Evolutionary conservation across 2,888 invertebrate species (phyloP).

Genomic region (Hipparchia sbordonii): DNA sequence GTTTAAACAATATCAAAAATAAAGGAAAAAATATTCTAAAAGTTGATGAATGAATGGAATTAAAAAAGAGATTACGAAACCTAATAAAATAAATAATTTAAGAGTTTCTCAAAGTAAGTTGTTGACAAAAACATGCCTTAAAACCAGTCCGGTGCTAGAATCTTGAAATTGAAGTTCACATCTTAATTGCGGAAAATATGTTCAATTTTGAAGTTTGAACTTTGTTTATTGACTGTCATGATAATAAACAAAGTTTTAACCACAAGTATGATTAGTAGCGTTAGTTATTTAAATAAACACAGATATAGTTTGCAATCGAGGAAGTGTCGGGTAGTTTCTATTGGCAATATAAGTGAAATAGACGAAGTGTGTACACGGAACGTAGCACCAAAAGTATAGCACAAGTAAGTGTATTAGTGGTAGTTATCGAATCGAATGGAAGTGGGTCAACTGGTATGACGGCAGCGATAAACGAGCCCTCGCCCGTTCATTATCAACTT

Average conservation of each 20-base stretch:
- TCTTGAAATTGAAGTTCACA: too few species aligned
- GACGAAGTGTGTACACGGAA: background rate
- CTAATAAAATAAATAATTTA: background rate
- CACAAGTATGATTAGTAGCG: background rate
- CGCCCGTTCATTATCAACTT: conserved; percentile 73
- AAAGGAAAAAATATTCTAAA: background rate
- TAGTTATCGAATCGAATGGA: conserved; percentile 68
- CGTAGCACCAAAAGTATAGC: background rate
- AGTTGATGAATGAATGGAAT: background rate
- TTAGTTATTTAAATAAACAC: background rate
- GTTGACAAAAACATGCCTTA: background rate
- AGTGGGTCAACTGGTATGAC: conserved; percentile 78
- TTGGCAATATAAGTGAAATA: background rate
- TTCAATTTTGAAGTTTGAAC: background rate
- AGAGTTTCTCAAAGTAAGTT: background rate
- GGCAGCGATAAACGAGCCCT: conserved; percentile 76
- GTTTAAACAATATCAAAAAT: background rate
- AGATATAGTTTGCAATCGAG: background rate
- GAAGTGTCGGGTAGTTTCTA: background rate
- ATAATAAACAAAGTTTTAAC: background rate
- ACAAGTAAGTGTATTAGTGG: conserved; percentile 63
- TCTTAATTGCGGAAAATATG: too few species aligned
- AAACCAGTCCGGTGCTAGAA: too few species aligned
- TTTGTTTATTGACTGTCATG: background rate
- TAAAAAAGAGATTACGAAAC: background rate